A percentile compares a stretch with the other conserved stretches of the same genome.
These are phyloP conservation scores for Coccyzus lansbergi DNA, from an alignment of 2,797 vertebrate species.

Conservation along the genomic window DNA sequence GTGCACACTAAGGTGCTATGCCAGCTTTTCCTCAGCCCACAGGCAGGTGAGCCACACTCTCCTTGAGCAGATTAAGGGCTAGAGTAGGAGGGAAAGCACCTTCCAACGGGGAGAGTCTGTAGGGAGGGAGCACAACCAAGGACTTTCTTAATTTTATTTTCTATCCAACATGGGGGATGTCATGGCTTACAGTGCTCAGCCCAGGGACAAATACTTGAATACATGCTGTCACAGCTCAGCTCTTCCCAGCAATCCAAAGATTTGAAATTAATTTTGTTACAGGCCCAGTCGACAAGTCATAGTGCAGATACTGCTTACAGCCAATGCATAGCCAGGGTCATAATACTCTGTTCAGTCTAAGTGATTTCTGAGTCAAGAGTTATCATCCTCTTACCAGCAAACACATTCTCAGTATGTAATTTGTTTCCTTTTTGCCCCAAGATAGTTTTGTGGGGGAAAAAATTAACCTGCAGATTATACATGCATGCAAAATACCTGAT, in stretches of 20 bases:
- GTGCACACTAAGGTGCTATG: background rate
- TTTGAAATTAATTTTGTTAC: background rate
- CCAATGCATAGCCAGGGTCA: background rate
- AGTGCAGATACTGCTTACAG: background rate
- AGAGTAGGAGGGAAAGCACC: background rate
- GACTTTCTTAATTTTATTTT: background rate
- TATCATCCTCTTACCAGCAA: background rate
- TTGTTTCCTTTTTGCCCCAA: background rate
- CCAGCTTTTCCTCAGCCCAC: background rate
- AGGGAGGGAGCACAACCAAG: background rate
- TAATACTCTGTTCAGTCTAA: background rate
- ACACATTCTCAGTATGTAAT: background rate
- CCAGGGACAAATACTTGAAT: background rate
- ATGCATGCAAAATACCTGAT: background rate
- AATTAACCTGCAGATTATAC: background rate
- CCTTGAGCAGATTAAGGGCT: background rate
- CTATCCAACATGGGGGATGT: background rate
- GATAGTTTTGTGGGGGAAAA: background rate
- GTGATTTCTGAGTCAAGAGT: background rate
- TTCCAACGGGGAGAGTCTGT: background rate
- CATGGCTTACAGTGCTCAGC: background rate
- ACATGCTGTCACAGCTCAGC: background rate
- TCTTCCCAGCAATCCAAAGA: background rate
- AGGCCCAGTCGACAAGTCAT: background rate
- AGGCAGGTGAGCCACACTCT: background rate